Conservation (phyloP, 2,888 invertebrate genomes). For the Argyra leucocephala region DNA sequence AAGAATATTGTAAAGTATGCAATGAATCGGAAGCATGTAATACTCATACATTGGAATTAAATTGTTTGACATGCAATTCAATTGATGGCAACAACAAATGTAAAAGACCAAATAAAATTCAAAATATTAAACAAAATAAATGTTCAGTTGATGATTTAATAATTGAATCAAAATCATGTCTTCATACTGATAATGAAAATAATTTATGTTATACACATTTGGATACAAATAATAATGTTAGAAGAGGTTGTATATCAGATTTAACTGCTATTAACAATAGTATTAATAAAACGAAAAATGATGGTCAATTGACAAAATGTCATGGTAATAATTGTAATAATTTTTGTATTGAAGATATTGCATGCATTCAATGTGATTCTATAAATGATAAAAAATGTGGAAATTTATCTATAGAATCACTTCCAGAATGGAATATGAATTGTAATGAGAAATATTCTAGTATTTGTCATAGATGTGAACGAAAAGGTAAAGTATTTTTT, state of each 20-base stretch:
- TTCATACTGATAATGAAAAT: background rate
- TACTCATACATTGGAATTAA: background rate
- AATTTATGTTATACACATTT: conserved; percentile 2
- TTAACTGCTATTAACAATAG: background rate
- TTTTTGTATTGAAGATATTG: background rate
- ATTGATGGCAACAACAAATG: background rate
- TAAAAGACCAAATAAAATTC: background rate
- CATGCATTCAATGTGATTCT: background rate
- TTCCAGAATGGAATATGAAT: background rate
- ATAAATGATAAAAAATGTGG: background rate
- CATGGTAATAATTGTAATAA: background rate
- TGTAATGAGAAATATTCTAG: background rate
- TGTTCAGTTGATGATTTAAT: background rate
- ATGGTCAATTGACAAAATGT: background rate
- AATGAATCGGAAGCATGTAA: background rate
- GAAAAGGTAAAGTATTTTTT: background rate
- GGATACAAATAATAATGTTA: background rate
- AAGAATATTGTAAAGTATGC: background rate
- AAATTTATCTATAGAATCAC: background rate
- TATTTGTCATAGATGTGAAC: background rate
- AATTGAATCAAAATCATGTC: background rate
- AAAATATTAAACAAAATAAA: background rate
- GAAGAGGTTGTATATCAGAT: background rate
- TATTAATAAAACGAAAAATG: background rate
- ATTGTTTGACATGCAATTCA: background rate